Conservation (phyloP, 1,140 invertebrate species). For the Drosophila watanabei region DNA sequence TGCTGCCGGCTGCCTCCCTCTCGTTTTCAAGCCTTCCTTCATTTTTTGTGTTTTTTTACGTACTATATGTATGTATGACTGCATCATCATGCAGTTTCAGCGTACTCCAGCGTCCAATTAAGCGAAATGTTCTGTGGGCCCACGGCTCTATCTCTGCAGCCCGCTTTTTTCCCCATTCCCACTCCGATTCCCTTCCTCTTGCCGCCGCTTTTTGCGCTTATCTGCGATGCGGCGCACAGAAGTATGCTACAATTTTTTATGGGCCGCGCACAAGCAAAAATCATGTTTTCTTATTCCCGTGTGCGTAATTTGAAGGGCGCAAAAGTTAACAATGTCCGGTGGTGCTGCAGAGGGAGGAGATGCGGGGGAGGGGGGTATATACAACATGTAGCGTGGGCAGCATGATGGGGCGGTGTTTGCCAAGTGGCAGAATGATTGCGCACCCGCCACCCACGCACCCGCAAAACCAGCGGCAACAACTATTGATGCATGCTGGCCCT, state of each 20-base stretch:
- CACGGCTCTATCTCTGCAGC: conserved; percentile 38
- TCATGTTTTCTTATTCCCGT: conserved; percentile 83
- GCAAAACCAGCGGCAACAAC: conserved; percentile 37
- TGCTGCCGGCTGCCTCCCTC: background rate
- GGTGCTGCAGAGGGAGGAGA: background rate
- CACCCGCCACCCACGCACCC: background rate
- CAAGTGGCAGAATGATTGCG: conserved; percentile 30
- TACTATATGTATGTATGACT: conserved; percentile 64
- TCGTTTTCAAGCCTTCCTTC: conserved; percentile 33
- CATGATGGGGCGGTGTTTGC: background rate
- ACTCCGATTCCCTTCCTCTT: background rate
- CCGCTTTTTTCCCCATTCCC: background rate
- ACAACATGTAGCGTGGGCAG: background rate
- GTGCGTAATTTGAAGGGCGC: conserved; percentile 78
- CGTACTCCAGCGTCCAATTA: conserved; percentile 81
- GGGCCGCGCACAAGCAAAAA: conserved; percentile 80
- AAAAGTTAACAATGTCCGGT: conserved; percentile 64
- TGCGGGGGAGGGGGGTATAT: background rate
- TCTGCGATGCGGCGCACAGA: conserved; percentile 66
- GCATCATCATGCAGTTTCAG: conserved; percentile 78
- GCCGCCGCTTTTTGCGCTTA: conserved; percentile 33
- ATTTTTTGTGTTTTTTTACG: conserved; percentile 23
- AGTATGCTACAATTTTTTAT: conserved; percentile 83
- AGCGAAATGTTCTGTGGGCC: conserved; percentile 80
- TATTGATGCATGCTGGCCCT: conserved; percentile 63